Conservation (phyloP, 2,888 invertebrate species). For the Deroplatys truncata region DNA sequence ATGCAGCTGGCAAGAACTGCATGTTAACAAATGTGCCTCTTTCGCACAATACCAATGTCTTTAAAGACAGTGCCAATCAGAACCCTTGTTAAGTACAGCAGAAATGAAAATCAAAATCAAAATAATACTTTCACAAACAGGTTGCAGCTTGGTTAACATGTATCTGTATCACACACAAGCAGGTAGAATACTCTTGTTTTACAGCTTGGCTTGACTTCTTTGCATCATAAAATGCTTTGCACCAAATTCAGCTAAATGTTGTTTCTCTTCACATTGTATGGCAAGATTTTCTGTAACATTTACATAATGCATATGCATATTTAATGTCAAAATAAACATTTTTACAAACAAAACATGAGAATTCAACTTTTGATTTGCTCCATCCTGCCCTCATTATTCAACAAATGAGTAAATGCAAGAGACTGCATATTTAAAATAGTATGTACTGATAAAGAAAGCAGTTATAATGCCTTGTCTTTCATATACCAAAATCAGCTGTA, state of each 20-base stretch:
- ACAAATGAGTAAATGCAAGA: no score
- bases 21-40: neutral
- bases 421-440: no score
- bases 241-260: neutral
- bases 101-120: neutral
- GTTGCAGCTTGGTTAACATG: neutral
- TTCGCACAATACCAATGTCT: neutral
- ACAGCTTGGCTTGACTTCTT: neutral
- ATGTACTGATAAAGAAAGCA: no score
- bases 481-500: no score
- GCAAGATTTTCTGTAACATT: slow-evolving; percentile 1
- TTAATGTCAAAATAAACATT: no score
- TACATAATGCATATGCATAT: neutral
- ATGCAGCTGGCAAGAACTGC: neutral
- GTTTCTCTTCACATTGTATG: neutral
- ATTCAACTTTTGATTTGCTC: no score
- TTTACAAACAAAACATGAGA: no score
- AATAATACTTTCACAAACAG: neutral
- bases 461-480: no score
- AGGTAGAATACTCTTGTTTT: neutral
- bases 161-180: neutral
- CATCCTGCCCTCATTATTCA: no score
- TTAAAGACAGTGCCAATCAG: neutral
- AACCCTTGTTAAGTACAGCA: neutral
- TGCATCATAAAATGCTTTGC: neutral